These are phyloP conservation scores for Natator depressus DNA, from an alignment of 2,113 vertebrate genomes.

Conservation along the genomic window DNA sequence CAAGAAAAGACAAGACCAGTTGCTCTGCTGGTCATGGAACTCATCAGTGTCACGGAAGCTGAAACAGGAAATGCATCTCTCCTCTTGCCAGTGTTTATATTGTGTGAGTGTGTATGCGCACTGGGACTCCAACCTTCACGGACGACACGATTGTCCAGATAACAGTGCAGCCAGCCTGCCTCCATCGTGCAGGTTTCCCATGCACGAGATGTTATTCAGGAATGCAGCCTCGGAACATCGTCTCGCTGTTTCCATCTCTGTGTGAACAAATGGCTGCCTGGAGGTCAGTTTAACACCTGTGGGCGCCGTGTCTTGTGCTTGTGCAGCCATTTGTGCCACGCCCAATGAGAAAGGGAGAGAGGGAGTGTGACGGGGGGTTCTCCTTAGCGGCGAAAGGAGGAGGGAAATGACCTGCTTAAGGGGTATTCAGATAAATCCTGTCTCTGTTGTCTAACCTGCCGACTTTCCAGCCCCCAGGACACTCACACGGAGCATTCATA, in stretches of 20 bases:
- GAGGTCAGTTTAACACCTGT: background rate
- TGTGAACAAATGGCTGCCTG: background rate
- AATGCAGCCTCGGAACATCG: background rate
- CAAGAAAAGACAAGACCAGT: background rate
- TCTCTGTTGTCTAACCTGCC: too few species aligned
- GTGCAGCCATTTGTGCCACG: background rate
- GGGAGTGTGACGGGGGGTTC: fast-evolving
- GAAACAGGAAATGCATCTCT: background rate
- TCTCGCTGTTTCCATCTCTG: background rate
- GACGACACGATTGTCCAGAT: background rate
- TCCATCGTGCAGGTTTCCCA: background rate
- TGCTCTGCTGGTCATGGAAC: background rate
- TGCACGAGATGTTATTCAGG: background rate
- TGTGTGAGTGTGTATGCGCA: background rate
- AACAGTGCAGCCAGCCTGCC: background rate
- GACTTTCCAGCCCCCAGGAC: too few species aligned
- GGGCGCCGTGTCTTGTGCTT: fast-evolving
- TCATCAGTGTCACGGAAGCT: background rate
- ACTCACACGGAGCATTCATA: too few species aligned
- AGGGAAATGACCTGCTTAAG: background rate
- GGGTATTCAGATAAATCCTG: background rate
- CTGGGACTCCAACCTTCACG: fast-evolving
- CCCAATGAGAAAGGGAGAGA: background rate
- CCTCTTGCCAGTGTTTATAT: background rate
- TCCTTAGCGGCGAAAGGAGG: background rate